These are phyloP conservation scores for Oxystoma pomonae DNA, from an alignment of 2,888 invertebrate species.

Conservation along the genomic window DNA sequence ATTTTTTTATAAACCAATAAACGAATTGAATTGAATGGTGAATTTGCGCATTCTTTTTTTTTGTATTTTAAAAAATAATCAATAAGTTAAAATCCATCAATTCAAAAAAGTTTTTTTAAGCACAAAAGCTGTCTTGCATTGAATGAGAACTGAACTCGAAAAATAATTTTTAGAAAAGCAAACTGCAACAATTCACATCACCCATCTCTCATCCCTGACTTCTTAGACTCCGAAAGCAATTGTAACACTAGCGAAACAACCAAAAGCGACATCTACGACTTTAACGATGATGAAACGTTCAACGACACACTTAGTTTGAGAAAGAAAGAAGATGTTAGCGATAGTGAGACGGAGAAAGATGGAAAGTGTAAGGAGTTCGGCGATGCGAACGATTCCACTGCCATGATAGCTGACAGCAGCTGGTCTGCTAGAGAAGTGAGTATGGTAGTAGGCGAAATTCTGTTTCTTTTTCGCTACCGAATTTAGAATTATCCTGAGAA, in stretches of 20 bases:
- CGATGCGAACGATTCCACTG: slow-evolving; percentile 27
- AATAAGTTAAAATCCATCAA: no score
- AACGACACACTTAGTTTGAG: slow-evolving; percentile 21
- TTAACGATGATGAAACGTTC: slow-evolving; percentile 31
- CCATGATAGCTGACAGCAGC: slow-evolving; percentile 43
- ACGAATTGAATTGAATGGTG: no score
- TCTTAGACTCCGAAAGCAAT: neutral
- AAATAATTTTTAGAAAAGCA: neutral
- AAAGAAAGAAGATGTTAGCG: slow-evolving; percentile 24
- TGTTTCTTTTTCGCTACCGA: no score
- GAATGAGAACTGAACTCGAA: no score
- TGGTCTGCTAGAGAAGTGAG: slow-evolving; percentile 39
- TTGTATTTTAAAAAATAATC: no score
- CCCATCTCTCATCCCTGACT: neutral
- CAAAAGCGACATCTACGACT: slow-evolving; percentile 48
- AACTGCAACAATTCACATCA: neutral
- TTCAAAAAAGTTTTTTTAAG: no score
- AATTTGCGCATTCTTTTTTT: no score
- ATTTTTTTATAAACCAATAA: no score
- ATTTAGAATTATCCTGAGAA: no score
- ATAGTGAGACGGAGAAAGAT: slow-evolving; percentile 15
- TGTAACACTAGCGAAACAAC: slow-evolving; percentile 30
- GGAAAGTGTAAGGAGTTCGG: slow-evolving; percentile 25
- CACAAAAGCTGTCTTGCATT: neutral
- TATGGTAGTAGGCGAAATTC: no score